These are phyloP conservation scores for Clusia tigrina DNA, from an alignment of 2,888 invertebrate species.

Conservation along the genomic window DNA sequence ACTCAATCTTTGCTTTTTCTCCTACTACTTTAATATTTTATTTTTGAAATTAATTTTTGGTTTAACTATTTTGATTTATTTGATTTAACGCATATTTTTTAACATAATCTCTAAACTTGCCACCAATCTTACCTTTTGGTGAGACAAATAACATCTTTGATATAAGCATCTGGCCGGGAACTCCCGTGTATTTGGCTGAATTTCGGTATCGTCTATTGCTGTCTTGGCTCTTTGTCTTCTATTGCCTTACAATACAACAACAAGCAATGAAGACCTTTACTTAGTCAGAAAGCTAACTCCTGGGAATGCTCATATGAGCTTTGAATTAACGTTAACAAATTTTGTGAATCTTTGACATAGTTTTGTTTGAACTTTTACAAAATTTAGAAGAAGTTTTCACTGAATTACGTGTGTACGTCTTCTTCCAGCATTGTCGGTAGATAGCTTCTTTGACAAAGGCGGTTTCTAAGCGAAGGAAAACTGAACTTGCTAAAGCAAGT, in stretches of 20 bases:
- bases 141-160: constrained; percentile 10
- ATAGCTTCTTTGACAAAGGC: constrained; percentile 19
- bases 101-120: constrained; percentile 7
- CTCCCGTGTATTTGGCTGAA: constrained; percentile 65
- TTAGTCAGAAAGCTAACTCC: constrained; percentile 41
- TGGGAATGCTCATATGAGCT: constrained; percentile 33
- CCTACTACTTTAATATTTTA: constrained; percentile 7
- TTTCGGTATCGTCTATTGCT: constrained; percentile 44
- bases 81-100: no score
- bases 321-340: constrained; percentile 11
- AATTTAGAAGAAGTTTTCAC: not conserved
- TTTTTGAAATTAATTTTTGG: constrained; percentile 24
- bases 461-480: not conserved
- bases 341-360: constrained; percentile 1
- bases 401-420: not conserved
- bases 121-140: constrained; percentile 32
- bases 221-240: not conserved
- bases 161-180: constrained; percentile 64
- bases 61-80: not conserved
- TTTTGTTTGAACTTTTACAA: constrained; percentile 8
- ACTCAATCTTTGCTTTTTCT: no score
- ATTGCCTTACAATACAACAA: not conserved
- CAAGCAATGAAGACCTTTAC: no score
- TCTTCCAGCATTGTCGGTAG: constrained; percentile 11
- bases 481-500: constrained; percentile 4